These are phyloP conservation scores for Marronus borbonicus DNA, from an alignment of 2,888 invertebrate species.

Conservation along the genomic window DNA sequence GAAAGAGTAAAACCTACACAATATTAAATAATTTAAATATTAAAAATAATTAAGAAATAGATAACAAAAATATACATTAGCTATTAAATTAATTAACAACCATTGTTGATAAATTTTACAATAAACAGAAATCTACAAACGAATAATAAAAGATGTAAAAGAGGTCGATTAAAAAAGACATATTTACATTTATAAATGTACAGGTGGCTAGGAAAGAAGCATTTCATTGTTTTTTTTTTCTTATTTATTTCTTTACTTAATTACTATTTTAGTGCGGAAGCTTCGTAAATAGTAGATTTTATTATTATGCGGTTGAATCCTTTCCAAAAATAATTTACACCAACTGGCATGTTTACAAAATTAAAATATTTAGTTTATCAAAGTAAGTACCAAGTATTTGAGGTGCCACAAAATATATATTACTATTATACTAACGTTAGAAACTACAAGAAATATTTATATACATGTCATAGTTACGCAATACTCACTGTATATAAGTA, in stretches of 20 bases:
- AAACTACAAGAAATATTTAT: conserved; percentile 42
- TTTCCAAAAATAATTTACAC: conserved; percentile 47
- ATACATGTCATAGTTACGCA: conserved; percentile 38
- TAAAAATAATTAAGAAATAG: conserved; percentile 59
- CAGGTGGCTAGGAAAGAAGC: conserved; percentile 57
- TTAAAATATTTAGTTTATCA: conserved; percentile 41
- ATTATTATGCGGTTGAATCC: conserved; percentile 37
- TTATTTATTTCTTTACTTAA: conserved; percentile 9
- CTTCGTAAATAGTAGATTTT: conserved; percentile 21
- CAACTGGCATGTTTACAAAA: conserved; percentile 43
- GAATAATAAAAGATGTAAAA: conserved; percentile 43
- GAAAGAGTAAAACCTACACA: conserved; percentile 63
- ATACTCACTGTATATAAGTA: conserved; percentile 38
- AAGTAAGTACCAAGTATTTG: conserved; percentile 45
- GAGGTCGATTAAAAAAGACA: conserved; percentile 56
- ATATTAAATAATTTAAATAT: conserved; percentile 67
- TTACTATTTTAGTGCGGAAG: conserved; percentile 44
- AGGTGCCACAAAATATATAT: conserved; percentile 48
- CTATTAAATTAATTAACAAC: conserved; percentile 62
- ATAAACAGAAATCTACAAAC: conserved; percentile 57
- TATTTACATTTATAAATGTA: conserved; percentile 66
- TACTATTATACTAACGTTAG: conserved; percentile 40
- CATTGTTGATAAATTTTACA: conserved; percentile 59
- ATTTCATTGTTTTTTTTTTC: conserved; percentile 2
- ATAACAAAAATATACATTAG: conserved; percentile 67